Conservation (phyloP, 2,888 invertebrate species). For the Ecliptopera silaceata region DNA sequence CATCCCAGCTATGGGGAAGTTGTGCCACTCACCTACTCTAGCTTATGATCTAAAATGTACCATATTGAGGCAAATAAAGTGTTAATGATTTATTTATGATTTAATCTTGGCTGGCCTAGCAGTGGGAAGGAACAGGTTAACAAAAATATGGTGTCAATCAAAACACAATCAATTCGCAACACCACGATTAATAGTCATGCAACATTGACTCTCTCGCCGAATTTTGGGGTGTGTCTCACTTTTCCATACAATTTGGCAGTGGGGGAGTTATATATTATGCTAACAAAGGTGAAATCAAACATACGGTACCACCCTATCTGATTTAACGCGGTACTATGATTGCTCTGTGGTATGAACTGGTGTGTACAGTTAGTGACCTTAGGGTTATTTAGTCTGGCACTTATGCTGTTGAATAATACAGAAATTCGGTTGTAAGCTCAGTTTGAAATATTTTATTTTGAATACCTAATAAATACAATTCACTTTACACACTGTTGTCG, state of each 20-base stretch:
- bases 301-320: constrained; percentile 36
- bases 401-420: no score
- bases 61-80: no score
- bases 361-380: background rate
- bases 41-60: no score
- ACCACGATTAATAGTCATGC: background rate
- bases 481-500: no score
- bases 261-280: constrained; percentile 28
- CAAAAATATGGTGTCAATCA: background rate
- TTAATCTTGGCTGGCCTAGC: no score
- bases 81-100: background rate
- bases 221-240: constrained; percentile 32
- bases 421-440: no score
- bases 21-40: no score
- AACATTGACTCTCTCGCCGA: constrained; percentile 4
- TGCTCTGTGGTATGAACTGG: background rate
- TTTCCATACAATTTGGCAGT: constrained; percentile 42
- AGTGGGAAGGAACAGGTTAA: no score
- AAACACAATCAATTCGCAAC: background rate
- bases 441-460: no score
- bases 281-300: constrained; percentile 45
- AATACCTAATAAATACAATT: no score
- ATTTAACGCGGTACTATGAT: constrained; percentile 29
- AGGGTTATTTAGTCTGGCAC: background rate
- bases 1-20: no score